Conservation (phyloP, 1,140 invertebrate genomes). For the Drosophila ananassae region DNA sequence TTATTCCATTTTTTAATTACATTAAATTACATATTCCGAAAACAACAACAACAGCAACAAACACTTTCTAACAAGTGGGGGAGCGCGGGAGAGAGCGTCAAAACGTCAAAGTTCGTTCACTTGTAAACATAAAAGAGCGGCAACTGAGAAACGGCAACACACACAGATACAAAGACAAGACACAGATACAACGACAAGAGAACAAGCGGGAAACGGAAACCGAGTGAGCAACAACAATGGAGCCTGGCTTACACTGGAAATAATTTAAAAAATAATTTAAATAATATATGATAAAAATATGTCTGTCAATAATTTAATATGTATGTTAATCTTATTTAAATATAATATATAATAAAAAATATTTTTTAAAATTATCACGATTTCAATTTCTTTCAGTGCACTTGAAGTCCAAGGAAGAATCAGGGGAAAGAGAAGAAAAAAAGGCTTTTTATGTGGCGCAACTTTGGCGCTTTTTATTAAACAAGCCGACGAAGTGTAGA, state of each 20-base stretch:
- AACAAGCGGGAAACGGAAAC: slow-evolving; percentile 44
- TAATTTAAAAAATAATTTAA: not conserved
- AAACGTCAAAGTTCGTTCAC: slow-evolving; percentile 78
- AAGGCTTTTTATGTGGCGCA: slow-evolving; percentile 68
- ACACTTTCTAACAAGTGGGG: slow-evolving; percentile 64
- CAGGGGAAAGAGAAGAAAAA: slow-evolving; percentile 13
- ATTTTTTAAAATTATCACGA: too few species aligned
- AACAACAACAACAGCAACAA: slow-evolving; percentile 50
- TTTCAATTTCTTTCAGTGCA: not conserved
- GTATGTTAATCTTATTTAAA: too few species aligned
- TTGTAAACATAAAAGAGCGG: slow-evolving; percentile 77
- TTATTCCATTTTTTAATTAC: slow-evolving; percentile 69
- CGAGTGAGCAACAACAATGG: slow-evolving; percentile 65
- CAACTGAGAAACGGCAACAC: slow-evolving; percentile 37
- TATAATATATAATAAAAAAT: too few species aligned
- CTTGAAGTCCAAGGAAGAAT: not conserved
- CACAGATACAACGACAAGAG: slow-evolving; percentile 17
- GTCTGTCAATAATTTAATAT: too few species aligned
- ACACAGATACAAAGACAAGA: slow-evolving; percentile 18
- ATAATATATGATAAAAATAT: too few species aligned
- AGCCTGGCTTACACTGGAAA: slow-evolving; percentile 6
- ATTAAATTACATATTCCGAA: slow-evolving; percentile 68
- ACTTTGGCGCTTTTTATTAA: slow-evolving; percentile 81
- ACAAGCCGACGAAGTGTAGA: slow-evolving; percentile 67
- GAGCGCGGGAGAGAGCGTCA: slow-evolving; percentile 3